Evolutionary conservation across 2,113 vertebrate genomes (phyloP), one percentile per base, ranked within the genome.

Genomic region (Tenebrosternarchus preto): DNA sequence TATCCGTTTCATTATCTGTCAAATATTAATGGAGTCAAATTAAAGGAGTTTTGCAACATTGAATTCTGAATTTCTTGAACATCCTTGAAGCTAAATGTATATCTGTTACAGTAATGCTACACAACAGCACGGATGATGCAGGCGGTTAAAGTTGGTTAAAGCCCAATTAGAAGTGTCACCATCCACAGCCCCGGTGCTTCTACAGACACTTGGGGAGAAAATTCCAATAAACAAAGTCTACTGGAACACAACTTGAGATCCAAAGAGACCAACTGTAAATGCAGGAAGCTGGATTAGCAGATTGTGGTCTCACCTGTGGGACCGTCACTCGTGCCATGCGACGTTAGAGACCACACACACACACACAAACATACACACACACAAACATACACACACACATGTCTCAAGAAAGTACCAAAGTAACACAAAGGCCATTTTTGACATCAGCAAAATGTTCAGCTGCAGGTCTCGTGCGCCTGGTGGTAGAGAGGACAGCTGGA

Each of bases 321-420:
- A 81, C 81, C 57, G 50, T 85, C 88, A 82, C 80, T 78, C 83
- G 84, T 73, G 72, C 84, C 88, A 88, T 88, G 88, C 90, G 87
- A 88, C 87, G 80, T 82, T 77, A 67, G 24, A 57, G 77, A 84
- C 63, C 79, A 81, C 24, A 88, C 80, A 80, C 81, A 85, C 43
- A 81, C 77, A 80, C 61, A 82, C 61, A 27, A 57, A 56, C 67
- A 57, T 70, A 79, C 46, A 75, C 5, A 4, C 17, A n/a, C 36
- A 70, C 69, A 76, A 55, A 67, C 31, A 75, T 25, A 69, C 43
- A 50, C 75, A 66, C 79, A 83, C 20, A 77, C 39, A 80, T 43
- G 46, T 70, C 83, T 57, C 46, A 80, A 68, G 53, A 82, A 82
- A 77, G 90, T 92, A 92, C 91, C 90, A 86, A 88, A 88, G 86